Base-by-base conservation (phyloP, 2,113 vertebrate genomes). In the Oncorhynchus masou region DNA sequence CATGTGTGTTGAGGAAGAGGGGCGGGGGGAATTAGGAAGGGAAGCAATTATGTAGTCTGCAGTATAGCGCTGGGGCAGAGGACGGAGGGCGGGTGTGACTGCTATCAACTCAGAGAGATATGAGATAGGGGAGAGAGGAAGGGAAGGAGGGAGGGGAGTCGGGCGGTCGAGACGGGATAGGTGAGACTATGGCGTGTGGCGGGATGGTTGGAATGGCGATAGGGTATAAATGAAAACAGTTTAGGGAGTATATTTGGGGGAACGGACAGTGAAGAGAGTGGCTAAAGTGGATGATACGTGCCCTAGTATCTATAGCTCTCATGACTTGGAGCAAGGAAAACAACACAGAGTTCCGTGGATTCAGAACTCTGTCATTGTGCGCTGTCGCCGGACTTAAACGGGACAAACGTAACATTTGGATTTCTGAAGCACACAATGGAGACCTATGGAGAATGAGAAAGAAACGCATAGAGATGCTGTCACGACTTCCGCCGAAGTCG, bases 41-140 rank as follows among this genome's bases (percentile, higher is more conserved):
- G 22, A 78, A 82, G 72, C 3, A 60, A 77, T 80, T 65, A 76
- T 70, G 73, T 70, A 74, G 48, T 74, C 48, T 74, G 48, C 45
- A 66, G 74, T 66, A 71, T 29, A 73, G 39, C 22, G 57, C 27
- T 27, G 2, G 2, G 39, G 45, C 29, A 25, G 29, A 13, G 20
- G 25, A 65, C 31, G 19, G 7, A 39, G 16, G 24, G 16, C 54
- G 70, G 74, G 31, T 25, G 22, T 20, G 74, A 57, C 67, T 70
- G 67, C 25, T n/a, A 27, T 39, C 67, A 34, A 45, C 39, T 45
- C 8, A 29, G 54, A 65, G 60, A 77, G 75, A 59, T 71, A 7
- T 70, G 70, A 25, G 34, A 59, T 15, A 54, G 7, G 6, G 68
- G 25, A 11, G 25, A 20, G 81, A 68, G 24, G 19, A 12, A 45